Percentiles rank a stretch among this genome's conserved stretches.
These are phyloP conservation scores for Sialia sialis DNA, from an alignment of 2,113 vertebrate genomes.

Conservation along the genomic window DNA sequence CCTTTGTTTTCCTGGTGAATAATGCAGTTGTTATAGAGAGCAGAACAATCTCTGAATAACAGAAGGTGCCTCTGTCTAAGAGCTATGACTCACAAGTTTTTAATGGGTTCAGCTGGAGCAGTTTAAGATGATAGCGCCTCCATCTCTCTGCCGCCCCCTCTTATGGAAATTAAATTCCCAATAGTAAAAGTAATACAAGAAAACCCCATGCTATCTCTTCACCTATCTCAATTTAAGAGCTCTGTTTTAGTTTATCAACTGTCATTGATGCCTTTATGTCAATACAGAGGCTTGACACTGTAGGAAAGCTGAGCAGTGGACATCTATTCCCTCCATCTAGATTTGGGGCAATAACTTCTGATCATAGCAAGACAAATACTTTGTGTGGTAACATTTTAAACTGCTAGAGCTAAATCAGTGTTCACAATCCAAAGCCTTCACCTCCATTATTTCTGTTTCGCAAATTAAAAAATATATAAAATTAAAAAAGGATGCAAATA, in stretches of 20 bases:
- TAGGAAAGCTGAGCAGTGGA: neutral
- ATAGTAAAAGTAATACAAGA: neutral
- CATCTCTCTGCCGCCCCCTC: neutral
- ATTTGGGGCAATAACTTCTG: neutral
- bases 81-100: neutral
- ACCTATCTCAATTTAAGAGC: neutral
- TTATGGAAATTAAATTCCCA: neutral
- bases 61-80: neutral
- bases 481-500: neutral
- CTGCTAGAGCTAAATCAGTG: neutral
- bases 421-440: neutral
- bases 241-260: neutral
- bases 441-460: neutral
- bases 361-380: neutral
- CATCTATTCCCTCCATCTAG: neutral
- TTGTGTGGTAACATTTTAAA: neutral
- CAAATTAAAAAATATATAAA: neutral
- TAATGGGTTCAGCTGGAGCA: neutral
- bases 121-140: neutral
- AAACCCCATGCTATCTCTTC: neutral
- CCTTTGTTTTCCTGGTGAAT: neutral
- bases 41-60: constrained; percentile 17
- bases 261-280: neutral
- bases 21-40: neutral
- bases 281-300: neutral